Percentiles rank a stretch among this genome's conserved stretches.
phyloP scores from a whole-genome alignment of 2,113 vertebrate genomes.

The Ceuthmochares aereus region DNA sequence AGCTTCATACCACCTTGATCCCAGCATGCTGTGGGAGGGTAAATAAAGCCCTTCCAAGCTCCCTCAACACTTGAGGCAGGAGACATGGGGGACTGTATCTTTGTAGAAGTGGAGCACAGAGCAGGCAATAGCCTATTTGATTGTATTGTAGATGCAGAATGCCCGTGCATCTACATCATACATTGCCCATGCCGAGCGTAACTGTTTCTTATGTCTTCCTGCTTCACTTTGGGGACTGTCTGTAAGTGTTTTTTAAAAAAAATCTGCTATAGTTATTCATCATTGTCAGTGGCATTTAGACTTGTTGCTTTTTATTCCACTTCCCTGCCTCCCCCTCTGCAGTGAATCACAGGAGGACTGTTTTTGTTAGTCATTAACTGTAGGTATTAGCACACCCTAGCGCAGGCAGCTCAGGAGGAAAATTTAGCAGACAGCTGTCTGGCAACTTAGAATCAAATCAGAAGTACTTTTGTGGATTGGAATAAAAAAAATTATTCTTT shows the following conservation, averaged over 20 bases:
- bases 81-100: neutral
- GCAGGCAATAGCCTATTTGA: neutral
- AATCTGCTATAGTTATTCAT: neutral
- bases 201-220: neutral
- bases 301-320: neutral
- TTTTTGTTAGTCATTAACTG: slow-evolving; percentile 56
- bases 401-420: neutral
- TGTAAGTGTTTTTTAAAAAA: neutral
- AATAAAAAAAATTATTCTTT: neutral
- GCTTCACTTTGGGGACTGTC: neutral
- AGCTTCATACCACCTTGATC: neutral
- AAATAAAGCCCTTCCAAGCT: neutral
- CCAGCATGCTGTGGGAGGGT: neutral
- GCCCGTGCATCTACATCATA: too few relatives aligned
- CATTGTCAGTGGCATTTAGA: slow-evolving; percentile 42
- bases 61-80: neutral
- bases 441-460: slow-evolving; percentile 19
- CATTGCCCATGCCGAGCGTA: neutral
- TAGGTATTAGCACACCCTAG: slow-evolving; percentile 37
- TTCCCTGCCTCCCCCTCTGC: neutral
- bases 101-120: accelerated
- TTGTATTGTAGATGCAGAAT: neutral
- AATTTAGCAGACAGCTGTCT: slow-evolving; percentile 49
- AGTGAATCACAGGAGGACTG: slow-evolving; percentile 23
- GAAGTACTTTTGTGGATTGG: neutral